phyloP scores from a whole-genome alignment of 1,140 invertebrate species.

The Semibalanus balanoides region DNA sequence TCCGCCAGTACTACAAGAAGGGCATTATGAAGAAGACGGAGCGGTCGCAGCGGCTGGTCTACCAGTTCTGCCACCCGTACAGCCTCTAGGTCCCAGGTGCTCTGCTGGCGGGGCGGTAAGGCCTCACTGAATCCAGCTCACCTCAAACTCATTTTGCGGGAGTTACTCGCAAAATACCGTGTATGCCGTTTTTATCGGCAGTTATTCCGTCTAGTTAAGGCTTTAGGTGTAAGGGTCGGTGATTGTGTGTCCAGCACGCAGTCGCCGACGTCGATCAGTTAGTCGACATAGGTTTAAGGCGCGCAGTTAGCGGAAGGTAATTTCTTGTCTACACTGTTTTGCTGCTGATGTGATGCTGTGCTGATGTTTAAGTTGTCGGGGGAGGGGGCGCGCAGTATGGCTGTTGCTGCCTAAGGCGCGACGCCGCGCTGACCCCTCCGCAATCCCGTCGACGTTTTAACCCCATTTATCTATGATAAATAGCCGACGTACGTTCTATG shows the following conservation, averaged over 20 bases:
- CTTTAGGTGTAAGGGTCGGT: slow-evolving; percentile 3
- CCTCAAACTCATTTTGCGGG: background rate
- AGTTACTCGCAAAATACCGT: slow-evolving; percentile 4
- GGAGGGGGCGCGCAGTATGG: too few species aligned
- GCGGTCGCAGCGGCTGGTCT: slow-evolving; percentile 90
- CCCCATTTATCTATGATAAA: slow-evolving; percentile 3
- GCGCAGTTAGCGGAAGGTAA: background rate
- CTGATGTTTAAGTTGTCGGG: background rate
- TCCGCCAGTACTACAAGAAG: slow-evolving; percentile 99
- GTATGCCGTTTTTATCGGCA: slow-evolving; percentile 5
- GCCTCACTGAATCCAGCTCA: background rate
- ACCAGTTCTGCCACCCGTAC: slow-evolving; percentile 96
- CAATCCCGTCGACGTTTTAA: background rate
- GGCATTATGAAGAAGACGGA: slow-evolving; percentile 99
- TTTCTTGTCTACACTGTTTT: background rate
- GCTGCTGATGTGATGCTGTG: background rate
- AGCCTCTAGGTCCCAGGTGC: slow-evolving; percentile 42
- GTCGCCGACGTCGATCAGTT: too few species aligned
- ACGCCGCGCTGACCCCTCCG: background rate
- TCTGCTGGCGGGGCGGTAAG: slow-evolving; percentile 2
- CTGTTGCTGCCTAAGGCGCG: background rate
- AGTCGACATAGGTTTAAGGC: background rate
- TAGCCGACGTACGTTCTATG: slow-evolving; percentile 1
- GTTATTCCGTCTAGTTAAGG: background rate
- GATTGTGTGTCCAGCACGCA: background rate